Conservation (phyloP, 2,113 vertebrate genomes). For the Ceyx margarethae region DNA sequence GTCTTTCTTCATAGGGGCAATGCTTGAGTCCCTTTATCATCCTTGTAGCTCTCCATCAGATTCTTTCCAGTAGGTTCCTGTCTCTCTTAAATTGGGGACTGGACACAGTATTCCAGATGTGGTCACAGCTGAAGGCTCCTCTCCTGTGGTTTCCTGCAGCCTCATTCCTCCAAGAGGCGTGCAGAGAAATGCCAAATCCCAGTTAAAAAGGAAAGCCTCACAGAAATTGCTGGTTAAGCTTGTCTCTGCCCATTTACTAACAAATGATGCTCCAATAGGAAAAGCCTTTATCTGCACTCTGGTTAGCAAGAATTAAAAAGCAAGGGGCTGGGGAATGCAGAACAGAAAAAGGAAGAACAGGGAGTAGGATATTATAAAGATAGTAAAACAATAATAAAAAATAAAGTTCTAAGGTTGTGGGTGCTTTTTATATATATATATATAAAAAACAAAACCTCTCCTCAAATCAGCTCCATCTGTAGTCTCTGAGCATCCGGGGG, state of each 20-base stretch:
- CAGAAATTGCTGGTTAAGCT: neutral
- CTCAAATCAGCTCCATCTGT: slow-evolving; percentile 21
- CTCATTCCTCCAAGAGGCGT: neutral
- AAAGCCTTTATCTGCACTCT: neutral
- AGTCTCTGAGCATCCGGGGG: slow-evolving; percentile 19
- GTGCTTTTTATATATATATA: no score
- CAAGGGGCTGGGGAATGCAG: neutral
- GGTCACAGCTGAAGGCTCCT: neutral
- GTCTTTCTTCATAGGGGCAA: no score
- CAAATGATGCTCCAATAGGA: neutral
- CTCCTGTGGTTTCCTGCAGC: neutral
- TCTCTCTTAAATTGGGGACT: no score
- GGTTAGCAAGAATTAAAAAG: neutral
- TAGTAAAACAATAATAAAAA: neutral
- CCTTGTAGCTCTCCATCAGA: no score
- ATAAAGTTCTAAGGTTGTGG: neutral
- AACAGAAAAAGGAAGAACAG: neutral
- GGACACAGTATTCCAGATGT: no score
- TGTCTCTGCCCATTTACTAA: neutral
- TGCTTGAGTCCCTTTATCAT: no score
- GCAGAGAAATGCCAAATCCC: neutral
- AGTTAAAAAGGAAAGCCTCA: neutral
- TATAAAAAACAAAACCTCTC: neutral
- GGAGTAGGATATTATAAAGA: neutral
- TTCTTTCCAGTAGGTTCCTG: no score